A percentile compares a stretch with the other conserved stretches of the same genome.
These are phyloP conservation scores for Brachylomia viminalis DNA, from an alignment of 2,888 invertebrate genomes.

Conservation along the genomic window DNA sequence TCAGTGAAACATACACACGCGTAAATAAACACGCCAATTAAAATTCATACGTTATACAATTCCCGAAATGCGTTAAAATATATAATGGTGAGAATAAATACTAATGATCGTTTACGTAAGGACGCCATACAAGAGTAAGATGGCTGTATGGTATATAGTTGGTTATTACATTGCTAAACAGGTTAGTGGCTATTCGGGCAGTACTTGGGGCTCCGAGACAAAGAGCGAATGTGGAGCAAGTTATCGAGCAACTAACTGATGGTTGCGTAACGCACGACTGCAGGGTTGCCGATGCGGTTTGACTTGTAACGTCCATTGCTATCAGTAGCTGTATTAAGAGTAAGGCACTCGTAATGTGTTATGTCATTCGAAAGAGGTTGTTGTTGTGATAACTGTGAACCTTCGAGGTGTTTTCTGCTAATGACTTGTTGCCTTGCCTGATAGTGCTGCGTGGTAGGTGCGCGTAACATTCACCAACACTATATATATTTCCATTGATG, in stretches of 20 bases:
- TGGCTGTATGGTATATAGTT: constrained; percentile 46
- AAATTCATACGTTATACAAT: constrained; percentile 61
- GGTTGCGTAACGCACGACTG: constrained; percentile 82
- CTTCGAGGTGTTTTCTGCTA: not conserved
- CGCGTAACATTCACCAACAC: not conserved
- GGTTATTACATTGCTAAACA: constrained; percentile 60
- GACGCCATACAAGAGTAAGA: constrained; percentile 43
- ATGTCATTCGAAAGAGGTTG: constrained; percentile 48
- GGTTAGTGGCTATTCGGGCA: constrained; percentile 64
- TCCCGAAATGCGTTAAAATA: constrained; percentile 46
- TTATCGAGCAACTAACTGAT: constrained; percentile 81
- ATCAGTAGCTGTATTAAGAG: constrained; percentile 39
- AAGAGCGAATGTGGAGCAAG: constrained; percentile 88
- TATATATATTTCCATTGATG: too few relatives aligned
- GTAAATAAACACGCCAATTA: constrained; percentile 54
- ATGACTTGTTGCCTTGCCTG: not conserved
- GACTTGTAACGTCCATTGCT: constrained; percentile 44
- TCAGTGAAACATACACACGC: constrained; percentile 42
- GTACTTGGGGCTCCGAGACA: constrained; percentile 77
- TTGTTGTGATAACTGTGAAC: constrained; percentile 10
- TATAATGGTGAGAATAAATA: constrained; percentile 60
- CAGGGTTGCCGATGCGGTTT: constrained; percentile 75
- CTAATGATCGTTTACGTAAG: constrained; percentile 63
- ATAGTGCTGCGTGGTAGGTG: not conserved
- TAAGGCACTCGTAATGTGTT: constrained; percentile 47